Evolutionary conservation across 2,113 vertebrate species (phyloP).

Genomic region (Solenodon paradoxus): DNA sequence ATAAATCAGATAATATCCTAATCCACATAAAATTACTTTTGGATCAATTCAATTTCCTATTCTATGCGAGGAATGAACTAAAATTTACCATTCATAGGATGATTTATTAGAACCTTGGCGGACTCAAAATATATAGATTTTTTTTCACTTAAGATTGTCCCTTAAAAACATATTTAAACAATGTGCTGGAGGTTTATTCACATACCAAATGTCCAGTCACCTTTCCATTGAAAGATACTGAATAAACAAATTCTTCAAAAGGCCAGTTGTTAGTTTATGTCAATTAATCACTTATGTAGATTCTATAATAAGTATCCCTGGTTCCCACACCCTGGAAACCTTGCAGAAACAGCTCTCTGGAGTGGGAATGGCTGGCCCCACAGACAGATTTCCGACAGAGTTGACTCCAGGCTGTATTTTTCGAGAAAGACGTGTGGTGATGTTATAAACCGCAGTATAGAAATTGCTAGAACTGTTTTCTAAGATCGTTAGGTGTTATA

Average conservation of each 20-base stretch:
- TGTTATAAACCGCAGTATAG: slow-evolving; percentile 6
- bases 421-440: slow-evolving; percentile 39
- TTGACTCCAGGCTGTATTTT: slow-evolving; percentile 18
- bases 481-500: slow-evolving; percentile 32
- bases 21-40: slow-evolving; percentile 38
- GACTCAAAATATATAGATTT: slow-evolving; percentile 51
- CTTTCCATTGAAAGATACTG: slow-evolving; percentile 22
- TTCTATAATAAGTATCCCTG: not conserved
- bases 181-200: slow-evolving; percentile 15
- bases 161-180: slow-evolving; percentile 59
- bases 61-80: slow-evolving; percentile 1
- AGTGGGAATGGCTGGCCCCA: not conserved
- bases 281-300: not conserved
- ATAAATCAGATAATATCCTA: slow-evolving; percentile 48
- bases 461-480: not conserved
- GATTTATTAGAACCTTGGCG: slow-evolving; percentile 33
- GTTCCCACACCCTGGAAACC: not conserved
- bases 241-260: slow-evolving; percentile 27
- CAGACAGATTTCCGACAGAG: not conserved
- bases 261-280: not conserved
- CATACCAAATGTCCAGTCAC: not conserved
- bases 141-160: slow-evolving; percentile 43
- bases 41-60: slow-evolving; percentile 56
- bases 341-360: not conserved
- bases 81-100: not conserved